Conservation (phyloP, 2,888 invertebrate genomes). For the Clostera curtula region DNA sequence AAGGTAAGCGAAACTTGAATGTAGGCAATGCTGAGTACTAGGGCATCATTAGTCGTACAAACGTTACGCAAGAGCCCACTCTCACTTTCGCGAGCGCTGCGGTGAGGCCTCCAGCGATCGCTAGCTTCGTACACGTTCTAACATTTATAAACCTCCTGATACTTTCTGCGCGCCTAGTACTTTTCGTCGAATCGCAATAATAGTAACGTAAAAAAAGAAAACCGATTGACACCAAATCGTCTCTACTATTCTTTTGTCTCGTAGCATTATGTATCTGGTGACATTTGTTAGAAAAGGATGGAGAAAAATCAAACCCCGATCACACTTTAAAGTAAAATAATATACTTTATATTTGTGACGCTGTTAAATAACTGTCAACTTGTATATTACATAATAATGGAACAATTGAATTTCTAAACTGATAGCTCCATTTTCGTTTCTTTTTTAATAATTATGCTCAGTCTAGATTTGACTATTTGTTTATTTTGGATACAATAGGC, state of each 20-base stretch:
- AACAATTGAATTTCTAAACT: conserved; percentile 7
- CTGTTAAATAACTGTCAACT: conserved; percentile 17
- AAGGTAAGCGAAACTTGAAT: conserved; percentile 17
- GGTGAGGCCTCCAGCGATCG: conserved; percentile 41
- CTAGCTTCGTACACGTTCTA: conserved; percentile 41
- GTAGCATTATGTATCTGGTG: too few relatives aligned
- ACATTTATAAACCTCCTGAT: conserved; percentile 41
- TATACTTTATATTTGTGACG: too few relatives aligned
- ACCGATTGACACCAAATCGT: too few relatives aligned
- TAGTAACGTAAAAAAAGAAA: conserved; percentile 21
- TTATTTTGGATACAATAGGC: too few relatives aligned
- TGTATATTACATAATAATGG: conserved; percentile 15
- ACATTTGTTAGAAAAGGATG: too few relatives aligned
- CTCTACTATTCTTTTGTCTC: too few relatives aligned
- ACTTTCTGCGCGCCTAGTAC: conserved; percentile 42
- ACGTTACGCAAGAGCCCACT: conserved; percentile 63
- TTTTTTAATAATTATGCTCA: neutral
- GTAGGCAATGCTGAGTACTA: conserved; percentile 40
- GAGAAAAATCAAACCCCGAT: too few relatives aligned
- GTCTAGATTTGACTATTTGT: conserved; percentile 1
- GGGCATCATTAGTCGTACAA: conserved; percentile 48
- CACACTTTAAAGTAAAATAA: conserved; percentile 8
- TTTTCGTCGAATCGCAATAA: conserved; percentile 18
- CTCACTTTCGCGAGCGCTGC: conserved; percentile 62
- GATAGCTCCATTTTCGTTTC: conserved; percentile 7